A percentile compares a stretch with the other conserved stretches of the same genome.
Conservation (phyloP, 2,113 vertebrate genomes). For the Epinephelus cyanopodus region DNA sequence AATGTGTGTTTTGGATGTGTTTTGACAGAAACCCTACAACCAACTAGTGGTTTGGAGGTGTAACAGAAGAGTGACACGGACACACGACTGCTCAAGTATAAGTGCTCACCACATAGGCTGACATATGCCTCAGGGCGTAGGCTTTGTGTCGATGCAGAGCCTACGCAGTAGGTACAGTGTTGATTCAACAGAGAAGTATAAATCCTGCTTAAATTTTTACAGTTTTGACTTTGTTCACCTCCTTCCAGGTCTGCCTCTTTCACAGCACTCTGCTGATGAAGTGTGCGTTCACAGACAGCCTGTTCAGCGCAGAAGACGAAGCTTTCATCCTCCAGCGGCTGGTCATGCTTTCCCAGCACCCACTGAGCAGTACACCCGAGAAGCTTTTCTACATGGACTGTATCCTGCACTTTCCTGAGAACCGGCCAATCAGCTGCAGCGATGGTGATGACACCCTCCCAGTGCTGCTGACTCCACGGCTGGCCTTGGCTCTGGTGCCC, state of each 20-base stretch:
- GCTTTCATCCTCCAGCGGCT: conserved; percentile 87
- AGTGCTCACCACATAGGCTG: too few relatives aligned
- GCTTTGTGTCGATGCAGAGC: too few relatives aligned
- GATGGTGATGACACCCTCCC: conserved; percentile 85
- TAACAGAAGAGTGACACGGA: too few relatives aligned
- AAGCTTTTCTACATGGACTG: conserved; percentile 91
- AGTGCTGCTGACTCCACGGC: conserved; percentile 85
- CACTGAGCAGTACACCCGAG: conserved; percentile 77
- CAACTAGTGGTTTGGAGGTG: too few relatives aligned
- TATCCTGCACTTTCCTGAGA: conserved; percentile 91
- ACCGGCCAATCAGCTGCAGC: conserved; percentile 86
- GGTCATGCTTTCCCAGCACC: conserved; percentile 88
- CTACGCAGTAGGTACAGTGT: too few relatives aligned
- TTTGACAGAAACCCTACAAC: too few relatives aligned
- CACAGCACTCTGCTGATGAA: conserved; percentile 90
- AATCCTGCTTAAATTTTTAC: too few relatives aligned
- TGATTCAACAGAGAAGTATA: too few relatives aligned
- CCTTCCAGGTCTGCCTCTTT: conserved; percentile 80
- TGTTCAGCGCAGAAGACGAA: conserved; percentile 91
- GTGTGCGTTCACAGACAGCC: conserved; percentile 89
- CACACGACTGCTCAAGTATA: too few relatives aligned
- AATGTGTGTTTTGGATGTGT: too few relatives aligned
- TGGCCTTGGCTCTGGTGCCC: conserved; percentile 84
- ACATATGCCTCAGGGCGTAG: too few relatives aligned
- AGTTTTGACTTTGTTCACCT: not conserved